Conservation (phyloP, 2,888 invertebrate genomes). For the Nemurella pictetii region DNA sequence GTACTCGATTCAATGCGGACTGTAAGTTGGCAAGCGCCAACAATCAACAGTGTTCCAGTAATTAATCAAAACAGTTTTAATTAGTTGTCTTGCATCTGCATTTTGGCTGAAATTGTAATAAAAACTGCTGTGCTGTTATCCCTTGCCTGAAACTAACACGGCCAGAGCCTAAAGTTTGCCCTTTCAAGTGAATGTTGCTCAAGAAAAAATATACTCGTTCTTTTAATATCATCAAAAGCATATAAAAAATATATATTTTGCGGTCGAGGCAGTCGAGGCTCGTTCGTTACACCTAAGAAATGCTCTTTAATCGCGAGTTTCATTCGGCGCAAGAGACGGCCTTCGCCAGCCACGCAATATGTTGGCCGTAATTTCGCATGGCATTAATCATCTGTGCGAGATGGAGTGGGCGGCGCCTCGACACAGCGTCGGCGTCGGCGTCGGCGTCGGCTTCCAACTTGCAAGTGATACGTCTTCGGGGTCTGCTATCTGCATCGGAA, state of each 20-base stretch:
- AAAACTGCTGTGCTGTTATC: neutral
- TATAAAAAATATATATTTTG: too few relatives aligned
- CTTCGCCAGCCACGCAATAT: constrained; percentile 10
- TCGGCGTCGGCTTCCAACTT: neutral
- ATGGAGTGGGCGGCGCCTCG: neutral
- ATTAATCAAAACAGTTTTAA: neutral
- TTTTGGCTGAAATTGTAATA: neutral
- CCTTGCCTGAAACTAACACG: too few relatives aligned
- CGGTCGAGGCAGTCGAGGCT: too few relatives aligned
- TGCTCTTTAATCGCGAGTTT: neutral
- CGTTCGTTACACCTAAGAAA: neutral
- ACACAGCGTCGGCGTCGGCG: neutral
- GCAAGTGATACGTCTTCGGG: constrained; percentile 9
- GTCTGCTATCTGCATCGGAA: neutral
- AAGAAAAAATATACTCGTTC: too few relatives aligned
- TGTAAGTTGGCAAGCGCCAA: neutral
- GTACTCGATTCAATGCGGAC: neutral
- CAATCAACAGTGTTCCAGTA: neutral
- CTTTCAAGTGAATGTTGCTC: too few relatives aligned
- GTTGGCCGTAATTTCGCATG: constrained; percentile 21
- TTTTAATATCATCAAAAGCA: too few relatives aligned
- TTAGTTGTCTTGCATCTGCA: neutral
- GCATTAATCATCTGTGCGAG: constrained; percentile 13
- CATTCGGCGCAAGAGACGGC: neutral
- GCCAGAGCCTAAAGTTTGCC: too few relatives aligned